Evolutionary conservation across 1,140 invertebrate species (phyloP).

Genomic region (Melipona quadrifasciata): DNA sequence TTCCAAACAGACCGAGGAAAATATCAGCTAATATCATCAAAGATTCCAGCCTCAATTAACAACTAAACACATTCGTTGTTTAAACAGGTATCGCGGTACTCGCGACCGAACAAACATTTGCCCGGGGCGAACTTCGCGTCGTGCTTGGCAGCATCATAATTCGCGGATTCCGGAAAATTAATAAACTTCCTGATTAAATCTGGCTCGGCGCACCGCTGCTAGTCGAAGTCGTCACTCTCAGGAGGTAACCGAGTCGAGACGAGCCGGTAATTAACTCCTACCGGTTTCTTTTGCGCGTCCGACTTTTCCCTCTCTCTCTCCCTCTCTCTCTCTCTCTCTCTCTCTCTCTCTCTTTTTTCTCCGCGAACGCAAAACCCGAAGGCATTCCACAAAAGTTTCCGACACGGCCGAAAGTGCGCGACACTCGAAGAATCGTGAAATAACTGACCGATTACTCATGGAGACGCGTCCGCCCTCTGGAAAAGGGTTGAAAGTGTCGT

Average conservation of each 20-base stretch:
- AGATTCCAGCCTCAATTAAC: constrained; percentile 5
- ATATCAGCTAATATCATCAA: not conserved
- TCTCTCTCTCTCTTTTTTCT: not conserved
- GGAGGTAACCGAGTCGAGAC: not conserved
- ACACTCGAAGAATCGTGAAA: constrained; percentile 9
- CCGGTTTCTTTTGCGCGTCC: not conserved
- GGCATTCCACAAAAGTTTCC: not conserved
- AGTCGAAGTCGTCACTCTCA: not conserved
- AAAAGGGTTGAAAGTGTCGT: not conserved
- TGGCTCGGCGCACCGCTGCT: not conserved
- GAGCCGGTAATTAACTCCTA: constrained; percentile 32
- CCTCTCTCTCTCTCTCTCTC: no score
- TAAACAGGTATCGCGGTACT: not conserved
- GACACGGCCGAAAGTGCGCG: not conserved
- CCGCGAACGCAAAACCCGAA: not conserved
- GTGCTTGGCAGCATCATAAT: not conserved
- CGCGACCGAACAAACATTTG: constrained; percentile 13
- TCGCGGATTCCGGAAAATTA: constrained; percentile 21
- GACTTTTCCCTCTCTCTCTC: no score
- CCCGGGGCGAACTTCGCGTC: not conserved
- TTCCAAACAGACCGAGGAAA: not conserved
- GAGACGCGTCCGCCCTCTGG: not conserved
- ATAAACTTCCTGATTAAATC: constrained; percentile 46
- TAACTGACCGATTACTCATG: constrained; percentile 21
- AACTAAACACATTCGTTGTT: not conserved